These are phyloP conservation scores for Anaspis maculata DNA, from an alignment of 2,888 invertebrate species.

Conservation along the genomic window DNA sequence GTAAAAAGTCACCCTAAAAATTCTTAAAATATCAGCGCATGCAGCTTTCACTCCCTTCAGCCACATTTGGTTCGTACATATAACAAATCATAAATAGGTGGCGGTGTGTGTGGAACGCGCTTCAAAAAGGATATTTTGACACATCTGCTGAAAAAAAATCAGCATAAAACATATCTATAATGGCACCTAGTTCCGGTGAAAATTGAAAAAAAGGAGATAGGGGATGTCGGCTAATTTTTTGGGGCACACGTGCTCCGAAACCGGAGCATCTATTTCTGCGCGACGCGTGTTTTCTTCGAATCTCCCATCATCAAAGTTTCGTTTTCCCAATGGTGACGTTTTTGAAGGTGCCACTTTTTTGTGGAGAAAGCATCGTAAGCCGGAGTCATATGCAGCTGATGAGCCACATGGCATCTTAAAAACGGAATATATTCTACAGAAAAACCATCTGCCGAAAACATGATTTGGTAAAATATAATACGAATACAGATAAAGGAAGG, in stretches of 20 bases:
- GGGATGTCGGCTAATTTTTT: conserved; percentile 11
- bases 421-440: conserved; percentile 30
- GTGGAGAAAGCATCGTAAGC: too few species aligned
- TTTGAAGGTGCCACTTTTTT: too few species aligned
- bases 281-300: conserved; percentile 13
- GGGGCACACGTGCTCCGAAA: conserved; percentile 17
- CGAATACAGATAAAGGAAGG: conserved; percentile 35
- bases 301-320: too few species aligned
- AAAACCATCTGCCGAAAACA: conserved; percentile 37
- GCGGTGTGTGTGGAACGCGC: conserved; percentile 9
- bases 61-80: conserved; percentile 17
- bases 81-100: conserved; percentile 25
- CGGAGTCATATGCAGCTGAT: too few species aligned
- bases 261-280: conserved; percentile 10
- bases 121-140: conserved; percentile 16
- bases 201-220: conserved; percentile 6
- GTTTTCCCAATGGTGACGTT: too few species aligned
- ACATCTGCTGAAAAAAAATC: conserved; percentile 21
- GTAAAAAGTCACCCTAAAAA: conserved; percentile 16
- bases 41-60: conserved; percentile 8
- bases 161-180: conserved; percentile 15
- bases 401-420: conserved; percentile 38
- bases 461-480: conserved; percentile 38
- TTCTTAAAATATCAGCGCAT: conserved; percentile 15
- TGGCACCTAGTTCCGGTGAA: conserved; percentile 13